Evolutionary conservation across 2,797 vertebrate species (phyloP), one percentile per base, ranked within the genome.

Genomic region (Anisognathus igniventris): DNA sequence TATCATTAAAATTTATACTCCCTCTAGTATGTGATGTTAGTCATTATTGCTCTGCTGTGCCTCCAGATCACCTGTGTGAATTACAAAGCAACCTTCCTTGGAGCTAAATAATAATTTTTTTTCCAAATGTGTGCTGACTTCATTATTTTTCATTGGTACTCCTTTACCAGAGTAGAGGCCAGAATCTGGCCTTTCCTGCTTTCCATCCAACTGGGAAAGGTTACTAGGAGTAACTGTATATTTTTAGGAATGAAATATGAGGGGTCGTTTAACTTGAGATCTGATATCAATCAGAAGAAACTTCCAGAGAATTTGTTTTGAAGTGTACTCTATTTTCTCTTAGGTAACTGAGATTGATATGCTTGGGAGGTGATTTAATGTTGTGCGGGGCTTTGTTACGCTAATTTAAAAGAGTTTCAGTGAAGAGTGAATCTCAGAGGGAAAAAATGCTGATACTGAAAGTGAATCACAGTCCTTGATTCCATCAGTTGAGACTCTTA

Each of bases 1-100:
- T 82, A 83, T 75, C 94, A 92, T 97, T 97, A 97, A 97, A 97
- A 97, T 96, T 91, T 97, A 96, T 95, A 81, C 72, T 96, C 68
- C 56, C 67, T 93, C 57, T 95, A 57, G 72, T 93, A 83, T 88
- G 58, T 89, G 87, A 90, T 97, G 81, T 95, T 97, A 95, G 96
- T 97, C 95, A 86, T 97, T 96, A 96, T 97, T 95, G 74, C 93
- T 96, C 68, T 88, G 51, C 71, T 71, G 77, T 92, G 93, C 86
- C 73, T 96, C 90, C n/a, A 28, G 72, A 95, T 97, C 95, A 95
- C 92, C 81, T 96, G 78, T 93, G 83, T 95, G 92, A 82, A 92
- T 88, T 96, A 66, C 48, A 97, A 90, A 94, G 37, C 76, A 96
- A 57, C 48, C 76, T 95, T 96, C 58, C 68, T 95, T 95, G 83